A percentile compares a stretch with the other conserved stretches of the same genome.
phyloP scores from a whole-genome alignment of 2,888 invertebrate genomes.

The Cephonodes hylas region DNA sequence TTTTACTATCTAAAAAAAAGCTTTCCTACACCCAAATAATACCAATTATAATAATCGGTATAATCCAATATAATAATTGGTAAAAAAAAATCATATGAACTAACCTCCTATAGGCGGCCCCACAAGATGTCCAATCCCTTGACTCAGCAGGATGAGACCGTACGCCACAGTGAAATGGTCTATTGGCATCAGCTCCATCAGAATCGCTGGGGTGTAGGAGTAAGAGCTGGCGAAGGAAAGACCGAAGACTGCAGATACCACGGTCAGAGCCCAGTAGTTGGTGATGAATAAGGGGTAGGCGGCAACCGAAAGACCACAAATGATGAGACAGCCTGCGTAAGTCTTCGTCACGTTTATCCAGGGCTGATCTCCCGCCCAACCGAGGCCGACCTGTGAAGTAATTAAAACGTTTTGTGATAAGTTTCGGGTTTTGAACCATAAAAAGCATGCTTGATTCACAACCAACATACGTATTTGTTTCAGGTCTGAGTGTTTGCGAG shows the following conservation, averaged over 20 bases:
- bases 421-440: no score
- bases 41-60: no score
- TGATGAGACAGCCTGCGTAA: conserved; percentile 88
- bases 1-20: no score
- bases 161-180: conserved; percentile 97
- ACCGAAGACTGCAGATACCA: conserved; percentile 87
- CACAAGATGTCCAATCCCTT: conserved; percentile 95
- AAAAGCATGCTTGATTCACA: no score
- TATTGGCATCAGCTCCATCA: conserved; percentile 93
- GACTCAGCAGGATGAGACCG: conserved; percentile 92
- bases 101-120: conserved; percentile 95
- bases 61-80: no score
- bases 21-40: neutral
- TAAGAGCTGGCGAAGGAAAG: conserved; percentile 95
- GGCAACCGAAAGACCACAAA: conserved; percentile 83
- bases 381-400: conserved; percentile 86
- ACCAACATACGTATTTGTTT: no score
- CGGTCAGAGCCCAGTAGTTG: conserved; percentile 70
- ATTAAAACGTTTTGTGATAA: no score
- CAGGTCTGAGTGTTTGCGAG: no score
- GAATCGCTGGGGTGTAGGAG: conserved; percentile 93
- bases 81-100: neutral
- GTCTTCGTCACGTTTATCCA: conserved; percentile 92
- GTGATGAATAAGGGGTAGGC: conserved; percentile 81
- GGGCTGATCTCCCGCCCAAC: conserved; percentile 93